A percentile compares a stretch with the other conserved stretches of the same genome.
phyloP scores from a whole-genome alignment of 2,797 vertebrate genomes.

The Platalea minor region DNA sequence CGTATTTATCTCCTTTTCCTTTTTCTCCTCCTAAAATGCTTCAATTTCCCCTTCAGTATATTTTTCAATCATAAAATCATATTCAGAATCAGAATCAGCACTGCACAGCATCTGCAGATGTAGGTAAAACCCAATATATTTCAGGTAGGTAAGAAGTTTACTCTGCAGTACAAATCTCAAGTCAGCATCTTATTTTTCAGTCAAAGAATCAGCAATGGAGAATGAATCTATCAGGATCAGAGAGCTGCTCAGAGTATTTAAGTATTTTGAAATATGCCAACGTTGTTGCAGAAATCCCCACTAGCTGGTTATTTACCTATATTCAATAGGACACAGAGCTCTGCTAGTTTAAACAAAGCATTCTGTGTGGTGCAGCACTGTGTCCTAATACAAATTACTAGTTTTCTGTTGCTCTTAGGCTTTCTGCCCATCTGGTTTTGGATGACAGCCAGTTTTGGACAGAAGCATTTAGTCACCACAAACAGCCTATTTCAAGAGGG shows the following conservation, averaged over 20 bases:
- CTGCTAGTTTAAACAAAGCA: conserved; percentile 30
- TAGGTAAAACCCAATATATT: neutral
- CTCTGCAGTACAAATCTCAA: neutral
- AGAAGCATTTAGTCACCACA: conserved; percentile 27
- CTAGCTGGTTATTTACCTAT: neutral
- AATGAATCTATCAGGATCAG: neutral
- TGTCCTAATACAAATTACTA: conserved; percentile 12
- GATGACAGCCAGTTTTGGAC: conserved; percentile 22
- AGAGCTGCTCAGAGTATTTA: neutral
- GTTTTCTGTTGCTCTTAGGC: conserved; percentile 39
- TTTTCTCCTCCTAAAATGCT: neutral
- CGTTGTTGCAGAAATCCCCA: neutral
- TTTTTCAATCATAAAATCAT: neutral
- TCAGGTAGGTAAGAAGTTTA: neutral
- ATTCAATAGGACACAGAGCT: neutral
- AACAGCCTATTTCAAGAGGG: conserved; percentile 26
- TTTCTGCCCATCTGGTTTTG: conserved; percentile 30
- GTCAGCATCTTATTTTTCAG: neutral
- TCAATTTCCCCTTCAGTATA: neutral
- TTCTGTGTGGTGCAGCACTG: neutral
- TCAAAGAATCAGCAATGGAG: neutral
- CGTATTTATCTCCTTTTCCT: neutral
- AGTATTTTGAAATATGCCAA: conserved; percentile 22
- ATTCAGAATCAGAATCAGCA: neutral
- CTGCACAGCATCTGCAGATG: neutral